Evolutionary conservation across 1,140 invertebrate genomes (phyloP).

Genomic region (Pseudomyrmex dendroicus): DNA sequence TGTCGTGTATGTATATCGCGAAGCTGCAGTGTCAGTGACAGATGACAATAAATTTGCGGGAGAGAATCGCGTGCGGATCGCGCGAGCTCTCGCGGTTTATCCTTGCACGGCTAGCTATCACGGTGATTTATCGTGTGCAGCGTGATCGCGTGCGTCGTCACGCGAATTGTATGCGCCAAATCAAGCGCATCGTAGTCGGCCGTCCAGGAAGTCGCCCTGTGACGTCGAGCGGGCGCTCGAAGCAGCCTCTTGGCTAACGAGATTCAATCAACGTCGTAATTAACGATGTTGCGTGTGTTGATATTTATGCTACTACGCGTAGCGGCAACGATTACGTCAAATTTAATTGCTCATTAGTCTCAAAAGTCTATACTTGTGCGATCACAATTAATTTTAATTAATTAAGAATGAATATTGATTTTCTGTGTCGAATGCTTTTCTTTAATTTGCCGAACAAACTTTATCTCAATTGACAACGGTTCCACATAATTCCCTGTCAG

Average conservation of each 20-base stretch:
- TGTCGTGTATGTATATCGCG: neutral
- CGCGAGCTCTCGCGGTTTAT: constrained; percentile 64
- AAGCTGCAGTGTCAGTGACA: constrained; percentile 18
- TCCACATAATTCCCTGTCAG: neutral
- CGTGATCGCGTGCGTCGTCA: constrained; percentile 60
- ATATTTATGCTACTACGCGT: neutral
- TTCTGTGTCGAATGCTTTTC: neutral
- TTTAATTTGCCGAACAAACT: neutral
- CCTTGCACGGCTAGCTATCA: constrained; percentile 60
- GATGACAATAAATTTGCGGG: constrained; percentile 55
- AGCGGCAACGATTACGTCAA: neutral
- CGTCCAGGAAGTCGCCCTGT: constrained; percentile 45
- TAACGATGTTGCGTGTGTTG: neutral
- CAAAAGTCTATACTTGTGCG: too few species aligned
- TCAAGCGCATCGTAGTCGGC: constrained; percentile 35
- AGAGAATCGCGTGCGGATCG: constrained; percentile 64
- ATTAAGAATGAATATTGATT: neutral
- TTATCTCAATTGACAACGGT: neutral
- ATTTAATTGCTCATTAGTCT: constrained; percentile 7
- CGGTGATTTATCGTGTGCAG: constrained; percentile 69
- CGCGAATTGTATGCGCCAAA: constrained; percentile 53
- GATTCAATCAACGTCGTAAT: constrained; percentile 45
- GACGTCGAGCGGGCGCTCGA: constrained; percentile 18
- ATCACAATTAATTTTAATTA: neutral
- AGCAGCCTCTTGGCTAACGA: constrained; percentile 27